phyloP scores from a whole-genome alignment of 2,113 vertebrate genomes.

The Neopipo cinnamomea region DNA sequence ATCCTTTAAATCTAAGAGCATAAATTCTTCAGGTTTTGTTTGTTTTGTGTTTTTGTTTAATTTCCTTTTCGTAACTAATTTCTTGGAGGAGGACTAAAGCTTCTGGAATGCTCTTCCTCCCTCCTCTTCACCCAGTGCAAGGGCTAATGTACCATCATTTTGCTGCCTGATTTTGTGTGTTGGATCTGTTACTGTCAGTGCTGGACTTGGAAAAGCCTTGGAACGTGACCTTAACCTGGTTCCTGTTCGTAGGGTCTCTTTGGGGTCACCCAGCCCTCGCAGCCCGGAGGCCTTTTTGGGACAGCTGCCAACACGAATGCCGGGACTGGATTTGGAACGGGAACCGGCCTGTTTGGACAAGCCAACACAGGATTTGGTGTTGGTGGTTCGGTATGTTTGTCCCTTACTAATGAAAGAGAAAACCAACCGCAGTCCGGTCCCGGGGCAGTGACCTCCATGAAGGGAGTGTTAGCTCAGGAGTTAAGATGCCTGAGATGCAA shows the following conservation, averaged over 20 bases:
- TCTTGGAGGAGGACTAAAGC: background rate
- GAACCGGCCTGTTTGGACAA: conserved; percentile 86
- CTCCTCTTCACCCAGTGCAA: background rate
- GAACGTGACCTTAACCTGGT: background rate
- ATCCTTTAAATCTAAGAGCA: background rate
- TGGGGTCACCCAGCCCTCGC: conserved; percentile 85
- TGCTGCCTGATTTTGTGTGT: no score
- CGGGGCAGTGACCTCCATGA: background rate
- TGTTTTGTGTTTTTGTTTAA: background rate
- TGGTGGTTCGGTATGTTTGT: conserved; percentile 81
- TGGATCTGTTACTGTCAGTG: background rate
- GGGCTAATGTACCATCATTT: background rate
- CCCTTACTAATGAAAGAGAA: background rate
- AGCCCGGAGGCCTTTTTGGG: conserved; percentile 86
- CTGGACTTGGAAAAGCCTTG: background rate
- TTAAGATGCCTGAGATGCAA: background rate
- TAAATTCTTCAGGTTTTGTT: background rate
- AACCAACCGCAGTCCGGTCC: background rate
- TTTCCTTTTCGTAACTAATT: background rate
- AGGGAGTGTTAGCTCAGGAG: no score
- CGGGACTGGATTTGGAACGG: conserved; percentile 82
- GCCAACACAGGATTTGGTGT: conserved; percentile 87
- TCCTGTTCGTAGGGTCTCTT: conserved; percentile 84
- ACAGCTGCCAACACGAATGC: conserved; percentile 85
- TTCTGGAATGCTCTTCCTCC: background rate